Percentiles rank a stretch among this genome's conserved stretches.
Conservation (phyloP, 2,888 invertebrate species). For the Teinopalpus imperialis region DNA sequence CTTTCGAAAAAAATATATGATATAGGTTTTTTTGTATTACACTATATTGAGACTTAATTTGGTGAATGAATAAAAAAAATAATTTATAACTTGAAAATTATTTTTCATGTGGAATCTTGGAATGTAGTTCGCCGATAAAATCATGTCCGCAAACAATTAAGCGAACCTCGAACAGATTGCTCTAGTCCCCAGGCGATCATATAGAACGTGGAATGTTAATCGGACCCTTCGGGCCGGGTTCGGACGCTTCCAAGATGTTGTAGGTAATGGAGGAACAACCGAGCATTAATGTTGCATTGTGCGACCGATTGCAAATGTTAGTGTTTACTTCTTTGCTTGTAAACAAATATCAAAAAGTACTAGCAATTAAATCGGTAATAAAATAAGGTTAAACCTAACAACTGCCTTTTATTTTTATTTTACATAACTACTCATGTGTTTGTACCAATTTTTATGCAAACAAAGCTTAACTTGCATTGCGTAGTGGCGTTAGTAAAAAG, state of each 20-base stretch:
- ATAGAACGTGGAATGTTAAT: slow-evolving; percentile 67
- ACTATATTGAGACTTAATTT: too few species aligned
- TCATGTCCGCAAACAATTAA: slow-evolving; percentile 74
- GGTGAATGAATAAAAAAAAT: too few species aligned
- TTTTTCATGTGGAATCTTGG: slow-evolving; percentile 9
- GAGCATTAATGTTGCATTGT: slow-evolving; percentile 35
- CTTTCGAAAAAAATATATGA: too few species aligned
- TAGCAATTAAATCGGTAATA: slow-evolving; percentile 24
- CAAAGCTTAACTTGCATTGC: background rate
- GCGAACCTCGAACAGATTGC: slow-evolving; percentile 57
- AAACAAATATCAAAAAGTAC: too few species aligned
- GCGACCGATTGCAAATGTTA: slow-evolving; percentile 39
- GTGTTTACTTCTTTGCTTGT: slow-evolving; percentile 27
- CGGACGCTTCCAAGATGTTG: slow-evolving; percentile 35
- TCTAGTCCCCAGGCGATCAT: slow-evolving; percentile 60
- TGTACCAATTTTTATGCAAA: too few species aligned
- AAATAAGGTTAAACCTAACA: too few species aligned
- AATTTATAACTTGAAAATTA: too few species aligned
- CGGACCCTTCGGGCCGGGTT: slow-evolving; percentile 51
- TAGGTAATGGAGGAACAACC: slow-evolving; percentile 30
- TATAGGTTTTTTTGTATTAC: too few species aligned
- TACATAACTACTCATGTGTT: too few species aligned
- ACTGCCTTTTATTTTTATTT: too few species aligned
- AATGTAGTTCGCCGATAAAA: slow-evolving; percentile 48
- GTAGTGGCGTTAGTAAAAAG: slow-evolving; percentile 12